Percentiles rank a stretch among this genome's conserved stretches.
Conservation (phyloP, 2,888 invertebrate genomes). For the Octodonta nipae region DNA sequence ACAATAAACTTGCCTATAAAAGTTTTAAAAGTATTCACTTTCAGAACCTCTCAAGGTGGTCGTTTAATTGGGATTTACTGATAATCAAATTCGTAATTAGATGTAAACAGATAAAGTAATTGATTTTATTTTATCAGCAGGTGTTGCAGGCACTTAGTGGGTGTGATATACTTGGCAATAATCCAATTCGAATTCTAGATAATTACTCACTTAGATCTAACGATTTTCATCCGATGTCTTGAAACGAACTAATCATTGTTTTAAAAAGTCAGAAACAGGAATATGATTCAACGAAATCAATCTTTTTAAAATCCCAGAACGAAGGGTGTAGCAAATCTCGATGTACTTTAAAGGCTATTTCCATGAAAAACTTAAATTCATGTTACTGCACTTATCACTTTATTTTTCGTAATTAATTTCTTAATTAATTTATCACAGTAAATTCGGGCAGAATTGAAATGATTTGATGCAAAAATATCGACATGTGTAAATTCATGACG, state of each 20-base stretch:
- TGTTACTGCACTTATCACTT: slow-evolving; percentile 23
- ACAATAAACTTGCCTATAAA: too few species aligned
- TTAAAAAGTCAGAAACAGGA: slow-evolving; percentile 8
- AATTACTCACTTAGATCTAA: slow-evolving; percentile 30
- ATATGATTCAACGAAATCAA: slow-evolving; percentile 21
- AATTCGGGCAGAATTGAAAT: slow-evolving; percentile 18
- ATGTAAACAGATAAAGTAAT: slow-evolving; percentile 17
- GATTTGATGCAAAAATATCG: slow-evolving; percentile 32
- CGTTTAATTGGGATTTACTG: too few species aligned
- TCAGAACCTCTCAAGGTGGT: too few species aligned
- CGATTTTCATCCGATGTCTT: slow-evolving; percentile 30
- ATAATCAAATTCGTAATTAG: too few species aligned
- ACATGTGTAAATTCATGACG: slow-evolving; percentile 36
- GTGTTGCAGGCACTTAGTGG: slow-evolving; percentile 27
- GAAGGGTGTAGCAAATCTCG: slow-evolving; percentile 26
- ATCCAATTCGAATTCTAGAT: slow-evolving; percentile 30
- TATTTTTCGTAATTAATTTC: too few species aligned
- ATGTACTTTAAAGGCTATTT: too few species aligned
- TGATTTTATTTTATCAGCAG: slow-evolving; percentile 29
- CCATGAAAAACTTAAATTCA: too few species aligned
- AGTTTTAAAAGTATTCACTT: too few species aligned
- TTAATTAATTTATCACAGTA: slow-evolving; percentile 21
- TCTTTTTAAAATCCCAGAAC: slow-evolving; percentile 20
- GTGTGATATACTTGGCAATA: slow-evolving; percentile 30
- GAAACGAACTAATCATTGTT: slow-evolving; percentile 17